Base-by-base conservation (phyloP, 2,113 vertebrate genomes). In the Notiomystis cincta region DNA sequence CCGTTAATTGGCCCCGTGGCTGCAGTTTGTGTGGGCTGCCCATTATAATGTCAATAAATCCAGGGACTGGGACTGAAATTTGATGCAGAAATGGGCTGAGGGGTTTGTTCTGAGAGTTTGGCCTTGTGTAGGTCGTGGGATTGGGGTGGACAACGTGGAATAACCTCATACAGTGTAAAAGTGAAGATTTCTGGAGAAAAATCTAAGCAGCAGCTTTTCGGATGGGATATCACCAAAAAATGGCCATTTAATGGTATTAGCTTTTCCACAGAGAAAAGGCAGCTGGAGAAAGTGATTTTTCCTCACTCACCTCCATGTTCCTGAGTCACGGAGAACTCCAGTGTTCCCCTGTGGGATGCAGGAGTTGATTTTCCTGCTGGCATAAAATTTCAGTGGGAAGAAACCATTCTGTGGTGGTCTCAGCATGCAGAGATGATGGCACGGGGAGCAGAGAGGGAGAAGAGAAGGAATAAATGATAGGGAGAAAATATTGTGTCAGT, bases 11-110 rank as follows among this genome's bases (percentile, higher is more conserved):
- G 84, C 92, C 76, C 76, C 20, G 66, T 28, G 92, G 87, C 92
- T 91, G 87, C 93, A 93, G 94, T 94, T 97, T 95, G 90, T 95
- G 96, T 94, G 93, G 96, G 76, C 92, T 84, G 86, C 60, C 92
- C 95, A 83, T 96, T 96, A 95, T 47, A 75, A 94, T 83, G 90
- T 93, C 96, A 96, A 93, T 96, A 97, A 96, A 95, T 87, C 95
- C 90, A 33, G 60, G 18, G 90, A 38, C 88, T 92, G 82, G 76
- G 85, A 57, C 57, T 60, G 95, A 96, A 96, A 96, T 84, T 9
- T 2, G 83, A 95, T 90, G 88, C 96, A 94, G 54, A 50, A 87
- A 1, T 27, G 48, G 57, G 65, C 38, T 78, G 79, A 93, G 61
- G 8, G 76, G 37, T 57, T 91, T 75, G 53, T 60, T 67, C 77